Base-by-base conservation (phyloP, 2,797 vertebrate genomes). In the Urophycis tenuis region DNA sequence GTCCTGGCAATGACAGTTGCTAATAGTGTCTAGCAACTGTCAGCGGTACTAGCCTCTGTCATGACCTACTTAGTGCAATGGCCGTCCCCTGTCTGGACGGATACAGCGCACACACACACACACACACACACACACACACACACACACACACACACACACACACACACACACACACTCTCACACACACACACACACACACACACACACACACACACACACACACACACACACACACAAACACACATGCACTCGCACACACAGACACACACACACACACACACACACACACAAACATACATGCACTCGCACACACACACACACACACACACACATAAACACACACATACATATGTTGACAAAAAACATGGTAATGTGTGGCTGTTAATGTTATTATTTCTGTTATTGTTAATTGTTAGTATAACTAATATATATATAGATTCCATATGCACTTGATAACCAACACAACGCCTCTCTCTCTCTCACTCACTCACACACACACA, bases 1-100 rank as follows among this genome's bases (percentile, higher is more conserved):
- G 88, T 93, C 84, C 81, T 75, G 74, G 69, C 77, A 76, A 74
- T 92, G 92, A 92, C 92, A 92, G 91, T 85, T 81, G 72, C 89
- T 93, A 92, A 93, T 93, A 86, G 90, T 81, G 83, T 78, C 90
- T 92, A 89, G 92, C 91, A 92, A 89, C 90, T 89, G 89, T 89
- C 85, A 83, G 87, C 90, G 81, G 82, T 78, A 87, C 90, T 92
- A 89, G 92, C 91, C 92, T 89, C 90, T 89, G 89, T 89, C 85
- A 83, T 87, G 91, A 92, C 92, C 91, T 89, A 87, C 87, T 91
- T 89, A 85, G 69, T 70, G 84, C 83, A 82, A 53, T 78, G 85
- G 80, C 83, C 84, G 31, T 30, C 88, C 85, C 81, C 81, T 82
- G 83, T 80, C 78, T 70, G 76, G 84, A 86, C 83, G 84, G 78